phyloP scores from a whole-genome alignment of 2,797 vertebrate genomes.

The Limnodromus scolopaceus region DNA sequence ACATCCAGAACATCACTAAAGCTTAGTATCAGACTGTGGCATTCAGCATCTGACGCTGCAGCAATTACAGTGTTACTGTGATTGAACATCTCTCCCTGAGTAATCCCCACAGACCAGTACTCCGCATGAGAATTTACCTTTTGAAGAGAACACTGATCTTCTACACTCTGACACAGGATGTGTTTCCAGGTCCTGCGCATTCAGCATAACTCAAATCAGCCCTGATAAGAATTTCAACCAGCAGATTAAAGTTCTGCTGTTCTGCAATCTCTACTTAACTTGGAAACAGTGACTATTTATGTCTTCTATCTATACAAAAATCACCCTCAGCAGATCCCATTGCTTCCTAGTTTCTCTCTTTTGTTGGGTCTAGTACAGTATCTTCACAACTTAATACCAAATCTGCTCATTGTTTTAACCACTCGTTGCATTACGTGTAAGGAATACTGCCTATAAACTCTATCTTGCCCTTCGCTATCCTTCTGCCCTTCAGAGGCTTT shows the following conservation, averaged over 20 bases:
- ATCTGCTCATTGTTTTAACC: neutral
- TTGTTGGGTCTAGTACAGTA: neutral
- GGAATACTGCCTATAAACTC: neutral
- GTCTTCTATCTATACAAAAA: neutral
- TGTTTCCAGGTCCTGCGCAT: neutral
- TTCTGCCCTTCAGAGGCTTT: neutral
- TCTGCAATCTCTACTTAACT: neutral
- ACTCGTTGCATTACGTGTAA: neutral
- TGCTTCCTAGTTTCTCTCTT: neutral
- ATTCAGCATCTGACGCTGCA: neutral
- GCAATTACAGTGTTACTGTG: neutral
- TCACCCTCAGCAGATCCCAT: neutral
- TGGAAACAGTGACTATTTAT: neutral
- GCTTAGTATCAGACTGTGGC: neutral
- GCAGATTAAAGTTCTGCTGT: neutral
- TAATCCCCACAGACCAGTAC: neutral
- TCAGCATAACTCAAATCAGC: neutral
- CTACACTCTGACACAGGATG: accelerated
- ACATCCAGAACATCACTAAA: neutral
- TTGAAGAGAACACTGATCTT: neutral
- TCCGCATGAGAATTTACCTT: neutral
- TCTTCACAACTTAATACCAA: neutral
- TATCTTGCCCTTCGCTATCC: neutral
- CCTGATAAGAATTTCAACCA: neutral
- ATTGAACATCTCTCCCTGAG: neutral